These are phyloP conservation scores for Pterocles burchelli DNA, from an alignment of 2,113 vertebrate species.

Conservation along the genomic window DNA sequence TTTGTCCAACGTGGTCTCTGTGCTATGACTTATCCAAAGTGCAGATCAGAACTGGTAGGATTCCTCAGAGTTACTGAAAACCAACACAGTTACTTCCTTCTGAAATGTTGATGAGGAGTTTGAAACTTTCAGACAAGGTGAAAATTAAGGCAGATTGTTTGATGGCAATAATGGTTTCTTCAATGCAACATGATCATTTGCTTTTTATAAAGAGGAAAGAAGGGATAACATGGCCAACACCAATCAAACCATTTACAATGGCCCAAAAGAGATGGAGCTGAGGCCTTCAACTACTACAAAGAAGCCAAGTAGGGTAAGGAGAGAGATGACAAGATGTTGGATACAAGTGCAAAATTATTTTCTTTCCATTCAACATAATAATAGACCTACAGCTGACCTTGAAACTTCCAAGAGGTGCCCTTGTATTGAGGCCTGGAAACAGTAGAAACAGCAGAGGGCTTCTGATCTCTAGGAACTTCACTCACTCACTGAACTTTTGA, in stretches of 20 bases:
- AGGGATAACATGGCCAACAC: conserved; percentile 47
- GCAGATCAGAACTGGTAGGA: conserved; percentile 33
- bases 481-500: conserved; percentile 74
- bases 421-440: conserved; percentile 73
- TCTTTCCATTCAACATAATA: conserved; percentile 73
- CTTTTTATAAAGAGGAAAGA: conserved; percentile 50
- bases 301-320: conserved; percentile 68
- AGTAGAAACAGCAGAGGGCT: conserved; percentile 71
- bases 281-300: conserved; percentile 68
- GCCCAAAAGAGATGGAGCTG: conserved; percentile 55
- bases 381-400: conserved; percentile 74
- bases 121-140: conserved; percentile 43
- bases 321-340: conserved; percentile 69
- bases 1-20: conserved; percentile 42
- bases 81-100: conserved; percentile 34
- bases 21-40: conserved; percentile 28
- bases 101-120: conserved; percentile 56
- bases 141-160: conserved; percentile 58
- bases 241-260: conserved; percentile 65
- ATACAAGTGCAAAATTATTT: conserved; percentile 70
- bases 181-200: conserved; percentile 32
- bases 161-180: conserved; percentile 52
- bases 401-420: conserved; percentile 73
- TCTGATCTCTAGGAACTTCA: conserved; percentile 74
- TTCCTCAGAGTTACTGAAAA: conserved; percentile 52